These are phyloP conservation scores for Propithecus coquereli DNA, from an alignment of 2,113 vertebrate genomes.

Conservation along the genomic window DNA sequence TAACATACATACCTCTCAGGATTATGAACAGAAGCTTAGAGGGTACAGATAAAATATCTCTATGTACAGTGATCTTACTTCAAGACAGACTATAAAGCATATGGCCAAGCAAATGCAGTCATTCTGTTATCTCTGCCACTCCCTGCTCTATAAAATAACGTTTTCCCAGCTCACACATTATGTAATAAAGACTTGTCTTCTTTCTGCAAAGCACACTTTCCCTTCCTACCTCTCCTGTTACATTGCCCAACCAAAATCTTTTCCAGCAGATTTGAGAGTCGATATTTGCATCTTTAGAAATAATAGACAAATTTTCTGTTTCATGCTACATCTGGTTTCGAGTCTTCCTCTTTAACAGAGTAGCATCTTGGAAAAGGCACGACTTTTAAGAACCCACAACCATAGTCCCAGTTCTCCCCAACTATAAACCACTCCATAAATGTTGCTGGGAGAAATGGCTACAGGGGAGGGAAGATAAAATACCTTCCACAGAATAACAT, in stretches of 20 bases:
- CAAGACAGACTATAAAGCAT: neutral
- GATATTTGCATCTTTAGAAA: slow-evolving; percentile 2
- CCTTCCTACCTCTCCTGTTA: neutral
- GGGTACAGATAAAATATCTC: slow-evolving; percentile 6
- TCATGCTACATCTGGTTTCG: neutral
- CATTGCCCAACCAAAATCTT: neutral
- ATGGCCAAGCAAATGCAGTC: neutral
- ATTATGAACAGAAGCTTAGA: slow-evolving; percentile 18
- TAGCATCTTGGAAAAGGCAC: neutral
- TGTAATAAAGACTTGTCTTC: neutral
- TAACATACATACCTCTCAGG: neutral
- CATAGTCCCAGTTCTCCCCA: neutral
- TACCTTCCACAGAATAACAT: neutral
- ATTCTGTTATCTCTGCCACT: neutral
- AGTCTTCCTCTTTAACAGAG: neutral
- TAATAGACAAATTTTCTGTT: neutral
- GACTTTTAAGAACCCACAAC: neutral
- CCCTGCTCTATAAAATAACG: neutral
- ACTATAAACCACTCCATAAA: neutral
- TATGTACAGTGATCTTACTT: slow-evolving; percentile 24
- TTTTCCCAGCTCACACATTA: neutral
- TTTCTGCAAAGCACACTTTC: neutral
- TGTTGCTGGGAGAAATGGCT: neutral
- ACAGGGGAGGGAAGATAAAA: neutral
- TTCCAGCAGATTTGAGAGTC: neutral